Evolutionary conservation across 2,797 vertebrate genomes (phyloP).

Genomic region (Eulemur rubriventer): DNA sequence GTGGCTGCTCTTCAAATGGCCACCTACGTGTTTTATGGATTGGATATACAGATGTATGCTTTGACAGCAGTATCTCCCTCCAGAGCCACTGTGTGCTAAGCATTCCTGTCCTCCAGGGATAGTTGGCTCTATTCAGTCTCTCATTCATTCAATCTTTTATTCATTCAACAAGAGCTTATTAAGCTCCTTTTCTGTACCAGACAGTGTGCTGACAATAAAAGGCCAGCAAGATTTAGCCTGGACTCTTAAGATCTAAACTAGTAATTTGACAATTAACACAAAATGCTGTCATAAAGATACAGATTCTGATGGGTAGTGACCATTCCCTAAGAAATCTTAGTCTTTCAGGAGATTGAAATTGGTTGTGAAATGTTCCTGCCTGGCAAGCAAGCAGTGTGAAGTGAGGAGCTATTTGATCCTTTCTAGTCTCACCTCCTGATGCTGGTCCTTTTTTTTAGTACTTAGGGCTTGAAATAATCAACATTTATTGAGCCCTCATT

Average conservation of each 20-base stretch:
- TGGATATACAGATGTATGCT: background rate
- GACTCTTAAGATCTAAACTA: background rate
- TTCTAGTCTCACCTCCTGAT: background rate
- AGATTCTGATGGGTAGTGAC: background rate
- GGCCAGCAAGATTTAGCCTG: background rate
- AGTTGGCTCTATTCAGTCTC: background rate
- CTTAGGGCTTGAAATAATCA: background rate
- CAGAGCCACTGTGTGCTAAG: background rate
- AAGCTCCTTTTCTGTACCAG: constrained; percentile 14
- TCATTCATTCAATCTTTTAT: background rate
- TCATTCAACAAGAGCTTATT: background rate
- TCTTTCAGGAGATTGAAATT: constrained; percentile 3
- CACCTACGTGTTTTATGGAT: background rate
- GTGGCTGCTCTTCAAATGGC: background rate
- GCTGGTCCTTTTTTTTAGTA: background rate
- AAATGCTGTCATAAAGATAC: background rate
- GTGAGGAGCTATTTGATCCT: background rate
- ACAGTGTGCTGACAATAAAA: background rate
- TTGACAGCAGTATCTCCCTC: background rate
- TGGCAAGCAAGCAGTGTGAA: background rate
- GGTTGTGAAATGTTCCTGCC: background rate
- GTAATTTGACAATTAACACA: background rate
- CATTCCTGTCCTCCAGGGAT: background rate
- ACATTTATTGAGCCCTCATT: background rate
- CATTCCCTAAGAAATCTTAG: background rate